phyloP scores from a whole-genome alignment of 2,113 vertebrate species.

The Scomber japonicus region DNA sequence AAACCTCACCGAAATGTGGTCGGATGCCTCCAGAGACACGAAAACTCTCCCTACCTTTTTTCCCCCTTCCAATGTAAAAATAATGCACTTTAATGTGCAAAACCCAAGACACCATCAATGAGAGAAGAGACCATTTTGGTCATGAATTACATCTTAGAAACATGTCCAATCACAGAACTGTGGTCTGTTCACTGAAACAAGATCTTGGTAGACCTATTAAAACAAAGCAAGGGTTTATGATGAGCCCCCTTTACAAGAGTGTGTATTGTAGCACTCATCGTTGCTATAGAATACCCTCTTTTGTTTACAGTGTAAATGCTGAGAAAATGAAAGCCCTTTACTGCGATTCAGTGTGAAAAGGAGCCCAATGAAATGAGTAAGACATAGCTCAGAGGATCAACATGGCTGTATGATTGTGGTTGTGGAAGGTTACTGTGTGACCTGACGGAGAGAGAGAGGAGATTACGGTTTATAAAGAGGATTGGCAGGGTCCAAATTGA shows the following conservation, averaged over 20 bases:
- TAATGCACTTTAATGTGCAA: conserved; percentile 73
- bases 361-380: conserved; percentile 48
- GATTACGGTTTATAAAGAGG: conserved; percentile 33
- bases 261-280: conserved; percentile 22
- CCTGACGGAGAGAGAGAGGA: conserved; percentile 41
- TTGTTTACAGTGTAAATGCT: conserved; percentile 60
- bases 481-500: not conserved
- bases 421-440: conserved; percentile 48
- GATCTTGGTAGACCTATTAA: conserved; percentile 53
- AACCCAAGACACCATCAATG: conserved; percentile 61
- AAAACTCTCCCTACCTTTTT: conserved; percentile 53
- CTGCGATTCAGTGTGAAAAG: conserved; percentile 32
- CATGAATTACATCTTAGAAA: conserved; percentile 70
- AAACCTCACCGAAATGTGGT: conserved; percentile 71
- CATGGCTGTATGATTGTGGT: conserved; percentile 53
- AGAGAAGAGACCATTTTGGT: conserved; percentile 57
- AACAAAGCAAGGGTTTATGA: conserved; percentile 56
- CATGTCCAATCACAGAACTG: conserved; percentile 67
- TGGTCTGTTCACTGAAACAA: conserved; percentile 52
- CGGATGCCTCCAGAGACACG: conserved; percentile 56
- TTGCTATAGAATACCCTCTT: conserved; percentile 39
- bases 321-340: conserved; percentile 30
- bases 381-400: conserved; percentile 19
- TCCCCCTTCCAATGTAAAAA: conserved; percentile 52
- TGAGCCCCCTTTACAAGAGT: conserved; percentile 35